phyloP scores from a whole-genome alignment of 2,888 invertebrate genomes.

The Amphiduros pacificus region DNA sequence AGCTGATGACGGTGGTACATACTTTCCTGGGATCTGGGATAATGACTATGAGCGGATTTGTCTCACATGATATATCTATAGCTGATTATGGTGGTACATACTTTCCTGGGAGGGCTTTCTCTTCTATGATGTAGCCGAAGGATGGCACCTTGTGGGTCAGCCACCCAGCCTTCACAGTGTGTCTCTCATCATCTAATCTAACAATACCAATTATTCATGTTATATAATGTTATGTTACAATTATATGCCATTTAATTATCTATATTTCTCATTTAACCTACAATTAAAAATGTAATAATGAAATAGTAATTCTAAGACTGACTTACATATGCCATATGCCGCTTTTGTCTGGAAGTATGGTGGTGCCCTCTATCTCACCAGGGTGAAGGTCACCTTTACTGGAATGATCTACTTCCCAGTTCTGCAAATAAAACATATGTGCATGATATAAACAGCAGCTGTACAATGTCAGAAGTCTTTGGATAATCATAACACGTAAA shows the following conservation, averaged over 20 bases:
- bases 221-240: no score
- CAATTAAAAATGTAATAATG: no score
- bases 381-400: constrained; percentile 41
- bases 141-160: constrained; percentile 58
- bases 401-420: constrained; percentile 33
- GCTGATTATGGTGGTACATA: constrained; percentile 22
- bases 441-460: no score
- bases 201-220: no score
- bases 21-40: no score
- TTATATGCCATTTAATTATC: no score
- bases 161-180: constrained; percentile 53
- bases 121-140: constrained; percentile 57
- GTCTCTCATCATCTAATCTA: constrained; percentile 45
- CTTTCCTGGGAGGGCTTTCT: constrained; percentile 53
- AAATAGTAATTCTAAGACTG: no score
- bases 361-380: constrained; percentile 47
- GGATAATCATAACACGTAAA: no score
- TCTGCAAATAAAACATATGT: constrained; percentile 23
- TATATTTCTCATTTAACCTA: not conserved
- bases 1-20: no score
- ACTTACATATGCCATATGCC: constrained; percentile 55
- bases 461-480: no score
- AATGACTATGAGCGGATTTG: no score
- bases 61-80: no score
- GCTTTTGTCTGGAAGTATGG: constrained; percentile 40